These are phyloP conservation scores for Menidia beryllina DNA, from an alignment of 2,113 vertebrate species.

Conservation along the genomic window DNA sequence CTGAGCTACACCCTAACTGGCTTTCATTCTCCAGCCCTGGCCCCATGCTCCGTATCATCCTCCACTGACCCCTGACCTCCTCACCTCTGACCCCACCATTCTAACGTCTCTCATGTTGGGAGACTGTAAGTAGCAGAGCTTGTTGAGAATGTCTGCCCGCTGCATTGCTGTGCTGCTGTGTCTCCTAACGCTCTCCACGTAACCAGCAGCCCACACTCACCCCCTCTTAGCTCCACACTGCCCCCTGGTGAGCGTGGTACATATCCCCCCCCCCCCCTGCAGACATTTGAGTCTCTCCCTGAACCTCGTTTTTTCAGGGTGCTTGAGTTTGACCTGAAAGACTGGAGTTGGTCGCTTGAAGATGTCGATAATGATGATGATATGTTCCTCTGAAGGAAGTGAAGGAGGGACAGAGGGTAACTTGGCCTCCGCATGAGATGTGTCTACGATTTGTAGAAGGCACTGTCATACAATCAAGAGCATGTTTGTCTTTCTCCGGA, in stretches of 20 bases:
- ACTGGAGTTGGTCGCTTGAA: conserved; percentile 95
- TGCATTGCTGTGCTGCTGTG: conserved; percentile 21
- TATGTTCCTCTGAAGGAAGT: conserved; percentile 95
- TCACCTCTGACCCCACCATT: conserved; percentile 72
- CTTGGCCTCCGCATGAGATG: conserved; percentile 58
- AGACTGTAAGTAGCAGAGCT: conserved; percentile 84
- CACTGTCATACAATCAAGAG: not conserved
- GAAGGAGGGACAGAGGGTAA: conserved; percentile 76
- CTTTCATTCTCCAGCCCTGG: conserved; percentile 81
- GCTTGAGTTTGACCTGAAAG: conserved; percentile 96
- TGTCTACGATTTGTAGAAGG: conserved; percentile 27
- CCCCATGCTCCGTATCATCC: conserved; percentile 83
- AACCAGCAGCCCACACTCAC: not conserved
- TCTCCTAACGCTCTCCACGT: conserved; percentile 24
- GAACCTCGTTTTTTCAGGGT: conserved; percentile 88
- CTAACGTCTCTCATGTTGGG: conserved; percentile 73
- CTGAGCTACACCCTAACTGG: conserved; percentile 55
- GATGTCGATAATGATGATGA: conserved; percentile 91
- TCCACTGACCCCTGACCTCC: conserved; percentile 80
- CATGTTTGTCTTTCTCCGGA: conserved; percentile 43
- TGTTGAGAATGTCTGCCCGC: conserved; percentile 34
- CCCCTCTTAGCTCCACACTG: conserved; percentile 10
- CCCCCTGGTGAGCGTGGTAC: conserved; percentile 40
- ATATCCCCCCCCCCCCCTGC: not conserved
- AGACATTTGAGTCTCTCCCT: conserved; percentile 18